A percentile compares a stretch with the other conserved stretches of the same genome.
These are phyloP conservation scores for Opisthocomus hoazin DNA, from an alignment of 2,113 vertebrate genomes.

Conservation along the genomic window DNA sequence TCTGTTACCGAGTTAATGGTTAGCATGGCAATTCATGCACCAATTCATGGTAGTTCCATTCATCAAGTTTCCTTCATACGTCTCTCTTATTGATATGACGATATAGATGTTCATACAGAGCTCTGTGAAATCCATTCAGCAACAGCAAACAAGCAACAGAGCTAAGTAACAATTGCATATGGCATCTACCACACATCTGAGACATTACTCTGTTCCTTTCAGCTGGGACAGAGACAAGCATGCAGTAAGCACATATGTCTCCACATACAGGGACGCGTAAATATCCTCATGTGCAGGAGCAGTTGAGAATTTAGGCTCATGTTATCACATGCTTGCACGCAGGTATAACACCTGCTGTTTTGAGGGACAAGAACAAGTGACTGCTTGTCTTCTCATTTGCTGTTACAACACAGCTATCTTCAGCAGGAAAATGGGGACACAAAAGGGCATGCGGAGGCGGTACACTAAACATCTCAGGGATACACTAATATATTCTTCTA, in stretches of 20 bases:
- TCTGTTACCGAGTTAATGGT: background rate
- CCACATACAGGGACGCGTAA: background rate
- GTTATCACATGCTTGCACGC: background rate
- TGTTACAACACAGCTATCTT: background rate
- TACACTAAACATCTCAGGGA: background rate
- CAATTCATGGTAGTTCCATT: background rate
- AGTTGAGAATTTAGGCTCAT: background rate
- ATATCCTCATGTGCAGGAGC: background rate
- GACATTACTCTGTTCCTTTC: background rate
- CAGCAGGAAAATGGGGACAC: conserved; percentile 1
- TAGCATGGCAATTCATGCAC: background rate
- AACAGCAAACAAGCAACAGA: background rate
- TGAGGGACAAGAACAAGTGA: background rate
- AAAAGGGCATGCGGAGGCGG: background rate
- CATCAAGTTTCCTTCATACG: background rate
- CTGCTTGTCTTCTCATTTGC: background rate
- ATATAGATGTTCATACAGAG: background rate
- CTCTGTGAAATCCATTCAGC: background rate
- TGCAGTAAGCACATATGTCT: background rate
- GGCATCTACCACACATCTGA: background rate
- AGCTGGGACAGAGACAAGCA: background rate
- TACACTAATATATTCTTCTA: background rate
- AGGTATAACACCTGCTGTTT: conserved; percentile 26
- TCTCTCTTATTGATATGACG: background rate
- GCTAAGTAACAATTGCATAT: background rate